Evolutionary conservation across 2,888 invertebrate species (phyloP), one percentile per base, ranked within the genome.

Genomic region (Drosophila austrosaltans): DNA sequence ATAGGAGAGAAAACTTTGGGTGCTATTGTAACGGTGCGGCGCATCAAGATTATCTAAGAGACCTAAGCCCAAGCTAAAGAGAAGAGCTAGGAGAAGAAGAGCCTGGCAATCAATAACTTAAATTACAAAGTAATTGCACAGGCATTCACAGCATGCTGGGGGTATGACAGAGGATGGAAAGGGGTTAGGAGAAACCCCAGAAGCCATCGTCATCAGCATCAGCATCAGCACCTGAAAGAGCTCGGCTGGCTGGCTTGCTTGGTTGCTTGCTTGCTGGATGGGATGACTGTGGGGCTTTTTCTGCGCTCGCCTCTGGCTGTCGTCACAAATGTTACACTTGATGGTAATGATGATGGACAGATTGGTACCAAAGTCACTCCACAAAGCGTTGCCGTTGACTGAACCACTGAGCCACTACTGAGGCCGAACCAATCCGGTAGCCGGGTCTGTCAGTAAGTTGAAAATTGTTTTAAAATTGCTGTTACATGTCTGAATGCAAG

Each of bases 381-480:
- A 86, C 57, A 84, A 81, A 86, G 78, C 81, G 81, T 76, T 78
- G 76, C 80, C 79, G 78, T 77, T 78, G 76, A 42, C 32, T 63
- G 65, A 28, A 16, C 30, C 54, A 48, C 64, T 57, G 39, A 61
- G 62, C 64, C 67, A 56, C 32, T 40, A 42, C 56, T 44, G 87
- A 72, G 81, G 81, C 87, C 87, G 63, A 76, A 78, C 71, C 82
- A 84, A 89, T 89, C 80, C 78, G 78, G 85, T 87, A 87, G 89
- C 82, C 80, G 79, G 48, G 88, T 89, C 90, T 91, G 90, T 90
- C 90, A 91, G 91, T 89, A 90, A 91, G 83, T 90, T 90, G 91
- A 90, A 91, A 90, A 90, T 90, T 90, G 90, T 90, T 91, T 90
- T 90, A 90, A 90, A 90, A 90, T 90, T 90, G 91, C 91, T 87